Evolutionary conservation across 2,888 invertebrate genomes (phyloP).

Genomic region (Autographa gamma): DNA sequence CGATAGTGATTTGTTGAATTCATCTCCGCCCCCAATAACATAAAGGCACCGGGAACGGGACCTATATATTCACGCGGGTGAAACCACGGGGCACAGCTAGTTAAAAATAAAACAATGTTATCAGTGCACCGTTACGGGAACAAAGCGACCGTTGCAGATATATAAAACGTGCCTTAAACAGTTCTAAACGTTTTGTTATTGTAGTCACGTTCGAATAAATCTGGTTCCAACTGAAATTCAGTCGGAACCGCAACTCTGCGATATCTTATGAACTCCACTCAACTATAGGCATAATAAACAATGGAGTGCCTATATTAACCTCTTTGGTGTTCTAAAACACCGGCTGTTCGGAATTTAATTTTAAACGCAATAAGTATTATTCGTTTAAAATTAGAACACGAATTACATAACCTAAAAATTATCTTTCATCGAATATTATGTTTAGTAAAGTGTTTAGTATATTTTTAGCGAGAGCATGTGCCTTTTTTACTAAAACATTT

Average conservation of each 20-base stretch:
- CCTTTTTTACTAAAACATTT: too few relatives aligned
- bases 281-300: not conserved
- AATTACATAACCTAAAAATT: not conserved
- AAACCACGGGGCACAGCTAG: too few relatives aligned
- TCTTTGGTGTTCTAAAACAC: too few relatives aligned
- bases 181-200: slow-evolving; percentile 34
- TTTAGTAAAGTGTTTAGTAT: not conserved
- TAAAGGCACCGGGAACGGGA: too few relatives aligned
- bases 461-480: too few relatives aligned
- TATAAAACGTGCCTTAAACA: slow-evolving; percentile 27
- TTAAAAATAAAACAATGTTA: slow-evolving; percentile 33
- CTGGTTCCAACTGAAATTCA: slow-evolving; percentile 35
- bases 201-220: slow-evolving; percentile 49
- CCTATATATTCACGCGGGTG: too few relatives aligned
- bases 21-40: too few relatives aligned
- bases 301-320: not conserved
- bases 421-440: not conserved
- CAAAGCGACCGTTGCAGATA: slow-evolving; percentile 43
- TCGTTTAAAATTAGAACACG: not conserved
- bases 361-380: not conserved
- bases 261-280: slow-evolving; percentile 24
- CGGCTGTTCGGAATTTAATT: too few relatives aligned
- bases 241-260: slow-evolving; percentile 12
- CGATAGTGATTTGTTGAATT: too few relatives aligned
- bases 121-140: slow-evolving; percentile 36